Percentiles rank a stretch among this genome's conserved stretches.
These are phyloP conservation scores for Hyla sarda DNA, from an alignment of 2,113 vertebrate genomes.

Conservation along the genomic window DNA sequence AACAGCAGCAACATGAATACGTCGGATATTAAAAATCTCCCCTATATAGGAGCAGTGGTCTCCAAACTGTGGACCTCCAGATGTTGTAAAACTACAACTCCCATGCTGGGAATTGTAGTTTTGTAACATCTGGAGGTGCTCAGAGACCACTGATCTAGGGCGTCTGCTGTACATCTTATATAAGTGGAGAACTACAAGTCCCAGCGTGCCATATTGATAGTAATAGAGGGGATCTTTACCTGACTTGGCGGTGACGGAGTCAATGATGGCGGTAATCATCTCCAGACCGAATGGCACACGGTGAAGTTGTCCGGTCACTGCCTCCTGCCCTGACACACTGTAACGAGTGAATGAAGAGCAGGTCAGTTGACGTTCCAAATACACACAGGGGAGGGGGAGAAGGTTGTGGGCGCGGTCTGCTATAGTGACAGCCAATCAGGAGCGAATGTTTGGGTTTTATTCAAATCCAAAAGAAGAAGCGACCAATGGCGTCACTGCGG, in stretches of 20 bases:
- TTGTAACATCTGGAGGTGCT: too few relatives aligned
- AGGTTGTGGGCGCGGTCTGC: background rate
- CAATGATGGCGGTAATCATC: conserved; percentile 43
- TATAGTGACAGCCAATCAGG: conserved; percentile 5
- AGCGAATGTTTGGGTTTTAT: background rate
- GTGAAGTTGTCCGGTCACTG: background rate
- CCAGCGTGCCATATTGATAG: background rate
- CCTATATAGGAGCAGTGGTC: too few relatives aligned
- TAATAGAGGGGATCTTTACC: background rate
- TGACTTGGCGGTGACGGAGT: conserved; percentile 60
- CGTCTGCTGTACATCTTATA: background rate
- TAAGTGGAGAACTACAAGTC: background rate
- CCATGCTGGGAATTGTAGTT: background rate
- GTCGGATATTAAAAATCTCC: background rate
- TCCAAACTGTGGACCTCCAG: too few relatives aligned
- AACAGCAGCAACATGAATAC: background rate
- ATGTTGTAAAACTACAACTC: too few relatives aligned
- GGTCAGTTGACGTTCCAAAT: background rate
- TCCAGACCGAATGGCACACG: background rate
- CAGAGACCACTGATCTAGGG: too few relatives aligned
- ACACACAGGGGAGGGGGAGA: background rate
- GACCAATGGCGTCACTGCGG: background rate
- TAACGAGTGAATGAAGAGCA: background rate
- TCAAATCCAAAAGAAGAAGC: conserved; percentile 1
- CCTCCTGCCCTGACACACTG: background rate